phyloP scores from a whole-genome alignment of 64 coral and sea anemone species.

The Astreopora myriophthalma region DNA sequence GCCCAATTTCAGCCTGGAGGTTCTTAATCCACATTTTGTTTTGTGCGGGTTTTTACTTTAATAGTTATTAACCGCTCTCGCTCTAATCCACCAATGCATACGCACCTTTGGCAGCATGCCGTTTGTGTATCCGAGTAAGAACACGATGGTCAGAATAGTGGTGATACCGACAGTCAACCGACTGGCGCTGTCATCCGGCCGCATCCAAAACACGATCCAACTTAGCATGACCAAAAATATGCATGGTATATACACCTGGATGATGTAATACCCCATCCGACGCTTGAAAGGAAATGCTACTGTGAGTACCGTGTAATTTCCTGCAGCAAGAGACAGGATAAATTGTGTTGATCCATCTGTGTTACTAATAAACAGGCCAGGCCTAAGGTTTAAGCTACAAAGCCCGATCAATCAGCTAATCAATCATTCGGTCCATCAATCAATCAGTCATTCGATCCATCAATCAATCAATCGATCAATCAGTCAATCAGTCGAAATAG shows the following conservation, averaged over 20 bases:
- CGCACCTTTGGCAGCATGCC: constrained; percentile 82
- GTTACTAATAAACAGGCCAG: too few relatives aligned
- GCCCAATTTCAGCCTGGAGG: too few relatives aligned
- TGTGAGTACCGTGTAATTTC: constrained; percentile 63
- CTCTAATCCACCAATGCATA: too few relatives aligned
- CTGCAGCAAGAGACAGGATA: background rate
- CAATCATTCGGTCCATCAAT: too few relatives aligned
- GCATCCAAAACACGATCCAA: constrained; percentile 98
- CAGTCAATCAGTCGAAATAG: background rate
- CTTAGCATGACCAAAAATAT: constrained; percentile 89
- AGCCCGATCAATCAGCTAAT: too few relatives aligned
- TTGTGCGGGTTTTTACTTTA: too few relatives aligned
- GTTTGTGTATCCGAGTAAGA: constrained; percentile 89
- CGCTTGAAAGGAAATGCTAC: constrained; percentile 71
- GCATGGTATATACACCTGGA: constrained; percentile 87
- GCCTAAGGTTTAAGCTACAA: too few relatives aligned
- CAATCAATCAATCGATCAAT: too few relatives aligned
- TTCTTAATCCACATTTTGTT: too few relatives aligned
- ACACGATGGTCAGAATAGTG: constrained; percentile 92
- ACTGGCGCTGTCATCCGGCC: constrained; percentile 74
- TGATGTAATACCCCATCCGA: constrained; percentile 87
- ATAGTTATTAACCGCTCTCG: too few relatives aligned
- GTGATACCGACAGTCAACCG: constrained; percentile 87
- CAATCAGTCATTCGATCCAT: too few relatives aligned
- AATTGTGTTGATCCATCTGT: background rate